Base-by-base conservation (phyloP, 2,113 vertebrate genomes). In the Otus sunia region DNA sequence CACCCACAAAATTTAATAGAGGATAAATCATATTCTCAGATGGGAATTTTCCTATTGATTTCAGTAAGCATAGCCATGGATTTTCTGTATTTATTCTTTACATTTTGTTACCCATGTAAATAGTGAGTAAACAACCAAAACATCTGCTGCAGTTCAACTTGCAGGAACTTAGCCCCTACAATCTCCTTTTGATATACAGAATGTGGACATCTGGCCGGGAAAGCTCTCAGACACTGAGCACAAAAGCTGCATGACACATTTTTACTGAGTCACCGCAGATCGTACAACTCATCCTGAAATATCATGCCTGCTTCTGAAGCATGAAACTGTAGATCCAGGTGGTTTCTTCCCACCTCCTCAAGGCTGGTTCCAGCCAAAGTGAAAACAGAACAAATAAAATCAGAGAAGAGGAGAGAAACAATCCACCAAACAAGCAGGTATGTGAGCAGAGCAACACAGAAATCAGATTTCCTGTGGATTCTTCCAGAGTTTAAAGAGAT, bases 321-420 rank as follows among this genome's bases (percentile, higher is more conserved):
- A 71, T 76, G 43, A 92, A 96, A 96, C 84, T 5, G 1, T 83
- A 85, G 82, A 97, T 92, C 36, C 94, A 94, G 53, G 92, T 72
- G 93, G 68, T 88, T 97, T 96, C 88, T 96, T 97, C 47, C 62
- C 60, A 63, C 58, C 59, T 84, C 72, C 74, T 58, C 75, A 94
- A 84, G 76, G 23, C 71, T 94, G 60, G 32, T 79, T 96, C 88
- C 59, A 96, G 92, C 45, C 76, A 95, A 93, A 93, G 29, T 74
- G 82, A 88, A 97, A 98, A 75, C 22, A 96, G 83, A 82, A 45
- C 64, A 88, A 95, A 88, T 21, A 69, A 88, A 86, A 52, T 19
- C 49, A 75, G 8, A 39, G 71, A 37, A 52, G 45, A 39, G 22
- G 10, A 84, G 59, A 78, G 52, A 79, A 94, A 39, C 6, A 69